Evolutionary conservation across 1,140 invertebrate genomes (phyloP).

Genomic region (Drosophila ananassae): DNA sequence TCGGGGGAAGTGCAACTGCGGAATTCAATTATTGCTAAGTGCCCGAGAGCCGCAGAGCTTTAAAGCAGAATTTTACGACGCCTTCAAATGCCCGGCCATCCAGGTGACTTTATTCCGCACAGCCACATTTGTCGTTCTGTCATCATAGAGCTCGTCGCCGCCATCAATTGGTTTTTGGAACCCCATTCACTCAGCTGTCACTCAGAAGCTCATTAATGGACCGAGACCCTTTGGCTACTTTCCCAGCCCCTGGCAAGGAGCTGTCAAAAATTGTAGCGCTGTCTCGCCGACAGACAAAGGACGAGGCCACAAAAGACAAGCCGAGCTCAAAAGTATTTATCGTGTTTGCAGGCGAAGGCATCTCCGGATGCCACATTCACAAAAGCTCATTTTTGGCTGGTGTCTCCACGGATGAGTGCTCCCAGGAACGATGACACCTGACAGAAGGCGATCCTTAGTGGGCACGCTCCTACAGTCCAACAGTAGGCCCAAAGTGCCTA

Average conservation of each 20-base stretch:
- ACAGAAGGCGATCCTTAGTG: neutral
- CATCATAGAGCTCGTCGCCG: constrained; percentile 13
- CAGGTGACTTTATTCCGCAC: constrained; percentile 7
- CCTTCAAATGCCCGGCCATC: constrained; percentile 2
- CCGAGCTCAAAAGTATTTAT: constrained; percentile 68
- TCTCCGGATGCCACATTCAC: constrained; percentile 39
- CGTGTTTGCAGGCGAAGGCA: constrained; percentile 19
- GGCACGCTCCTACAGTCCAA: neutral
- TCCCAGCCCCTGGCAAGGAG: constrained; percentile 14
- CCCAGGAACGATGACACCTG: constrained; percentile 11
- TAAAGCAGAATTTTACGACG: constrained; percentile 23
- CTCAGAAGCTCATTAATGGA: constrained; percentile 57
- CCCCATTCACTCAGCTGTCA: constrained; percentile 54
- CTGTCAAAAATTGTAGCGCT: constrained; percentile 63
- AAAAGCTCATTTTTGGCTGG: constrained; percentile 26
- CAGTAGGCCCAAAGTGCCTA: constrained; percentile 49
- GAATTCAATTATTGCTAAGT: constrained; percentile 68
- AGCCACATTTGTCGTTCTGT: neutral
- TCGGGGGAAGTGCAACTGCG: constrained; percentile 41
- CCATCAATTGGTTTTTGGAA: constrained; percentile 42
- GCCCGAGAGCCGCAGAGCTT: constrained; percentile 38
- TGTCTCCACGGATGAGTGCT: constrained; percentile 55
- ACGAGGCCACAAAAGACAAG: constrained; percentile 49
- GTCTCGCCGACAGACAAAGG: constrained; percentile 10
- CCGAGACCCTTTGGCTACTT: constrained; percentile 31